Base-by-base conservation (phyloP, 2,888 invertebrate genomes). In the Anticlea derivata region DNA sequence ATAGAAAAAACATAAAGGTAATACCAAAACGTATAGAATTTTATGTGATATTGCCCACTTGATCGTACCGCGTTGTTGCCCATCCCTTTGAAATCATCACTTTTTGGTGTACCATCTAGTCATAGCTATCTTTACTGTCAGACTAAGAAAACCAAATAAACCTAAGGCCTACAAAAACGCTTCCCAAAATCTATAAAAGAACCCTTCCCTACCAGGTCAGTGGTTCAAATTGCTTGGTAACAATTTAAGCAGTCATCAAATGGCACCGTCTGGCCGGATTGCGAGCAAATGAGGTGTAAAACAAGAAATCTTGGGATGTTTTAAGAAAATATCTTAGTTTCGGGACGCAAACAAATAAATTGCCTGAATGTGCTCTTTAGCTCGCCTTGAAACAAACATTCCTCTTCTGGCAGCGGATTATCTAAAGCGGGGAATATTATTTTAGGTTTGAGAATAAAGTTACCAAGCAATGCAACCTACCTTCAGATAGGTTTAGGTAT, bases 211-310 rank as follows among this genome's bases (percentile, higher is more conserved):
- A 20, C 34, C n/a, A 31, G 41, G 40, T 37, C 37, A 51, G 44
- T 24, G 35, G 12, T 35, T 33, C 37, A 39, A 44, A 48, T 31
- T 33, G 24, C 39, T 49, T 30, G 35, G 29, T 43, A 29, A 44
- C 43, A 48, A 44, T 53, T 48, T 26, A 39, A 47, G 23, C 38
- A 48, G 44, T 48, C 44, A 29, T 48, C 53, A 48, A 53, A 53
- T 26, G 39, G 34, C 45, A 57, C 66, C 57, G 41, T 59, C 37
- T 61, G 61, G 58, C 60, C 61, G 61, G 65, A 69, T 71, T 60
- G 68, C 58, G 65, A 72, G 70, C 62, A 78, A 80, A 80, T 78
- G 78, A 73, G 75, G 77, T 80, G 79, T 80, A 75, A 80, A 79
- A 78, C 74, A 76, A 73, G 70, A 70, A 75, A 76, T 78, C 73